Evolutionary conservation across 1,140 invertebrate species (phyloP).

Genomic region (Dreissena rostriformis): DNA sequence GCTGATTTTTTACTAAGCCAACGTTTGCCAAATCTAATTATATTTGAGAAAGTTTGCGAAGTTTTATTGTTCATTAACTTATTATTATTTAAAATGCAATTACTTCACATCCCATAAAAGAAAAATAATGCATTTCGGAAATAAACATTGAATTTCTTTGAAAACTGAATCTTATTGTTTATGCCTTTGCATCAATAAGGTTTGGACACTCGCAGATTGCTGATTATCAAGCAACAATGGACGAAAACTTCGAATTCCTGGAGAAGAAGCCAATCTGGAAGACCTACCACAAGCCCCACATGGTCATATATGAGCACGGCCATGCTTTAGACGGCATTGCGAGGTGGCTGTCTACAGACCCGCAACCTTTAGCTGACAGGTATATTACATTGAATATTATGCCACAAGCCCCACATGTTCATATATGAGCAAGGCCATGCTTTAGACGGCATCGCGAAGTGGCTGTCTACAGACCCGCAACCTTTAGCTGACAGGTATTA

Average conservation of each 20-base stretch:
- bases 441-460: slow-evolving; percentile 45
- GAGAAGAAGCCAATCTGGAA: slow-evolving; percentile 43
- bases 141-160: no score
- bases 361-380: slow-evolving; percentile 45
- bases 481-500: slow-evolving; percentile 52
- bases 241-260: slow-evolving; percentile 28
- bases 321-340: slow-evolving; percentile 34
- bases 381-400: slow-evolving; percentile 22
- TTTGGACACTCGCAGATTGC: slow-evolving; percentile 62
- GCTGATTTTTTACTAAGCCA: no score
- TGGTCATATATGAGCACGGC: slow-evolving; percentile 38
- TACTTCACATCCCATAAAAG: no score
- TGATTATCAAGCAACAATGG: slow-evolving; percentile 37
- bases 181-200: slow-evolving; percentile 24
- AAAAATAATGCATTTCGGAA: no score
- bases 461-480: slow-evolving; percentile 33
- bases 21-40: no score
- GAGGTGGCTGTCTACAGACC: slow-evolving; percentile 46
- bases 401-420: slow-evolving; percentile 51
- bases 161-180: no score
- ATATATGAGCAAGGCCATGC: slow-evolving; percentile 11
- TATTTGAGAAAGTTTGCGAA: no score
- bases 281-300: slow-evolving; percentile 47
- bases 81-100: no score
- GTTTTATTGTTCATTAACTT: no score